Percentiles rank a stretch among this genome's conserved stretches.
Evolutionary conservation across 2,888 invertebrate genomes (phyloP).

Genomic region (Subacronicta megacephala): DNA sequence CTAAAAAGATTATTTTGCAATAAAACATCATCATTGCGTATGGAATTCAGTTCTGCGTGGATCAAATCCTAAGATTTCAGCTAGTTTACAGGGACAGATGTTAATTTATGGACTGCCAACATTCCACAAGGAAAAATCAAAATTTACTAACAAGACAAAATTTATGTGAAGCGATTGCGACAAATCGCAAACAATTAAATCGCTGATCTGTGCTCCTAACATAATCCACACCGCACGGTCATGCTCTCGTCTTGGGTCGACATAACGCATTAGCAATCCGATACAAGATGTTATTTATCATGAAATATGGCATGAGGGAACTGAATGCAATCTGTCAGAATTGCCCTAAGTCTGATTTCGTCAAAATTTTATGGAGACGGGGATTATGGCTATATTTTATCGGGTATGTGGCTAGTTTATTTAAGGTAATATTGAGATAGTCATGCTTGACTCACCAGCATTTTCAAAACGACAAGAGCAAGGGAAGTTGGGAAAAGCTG

Average conservation of each 20-base stretch:
- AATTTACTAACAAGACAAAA: background rate
- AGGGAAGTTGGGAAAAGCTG: no score
- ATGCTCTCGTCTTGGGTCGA: slow-evolving; percentile 43
- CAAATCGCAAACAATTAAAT: slow-evolving; percentile 22
- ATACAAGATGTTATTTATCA: slow-evolving; percentile 64
- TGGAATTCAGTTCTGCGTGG: no score
- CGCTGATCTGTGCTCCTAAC: slow-evolving; percentile 12
- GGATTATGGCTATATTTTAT: slow-evolving; percentile 11
- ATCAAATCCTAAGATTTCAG: no score
- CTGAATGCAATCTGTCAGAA: slow-evolving; percentile 43
- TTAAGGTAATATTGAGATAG: background rate
- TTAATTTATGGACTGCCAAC: no score
- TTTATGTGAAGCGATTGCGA: slow-evolving; percentile 5
- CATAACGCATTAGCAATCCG: slow-evolving; percentile 63
- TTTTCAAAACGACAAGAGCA: no score
- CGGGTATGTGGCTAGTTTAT: background rate
- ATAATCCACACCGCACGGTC: slow-evolving; percentile 24
- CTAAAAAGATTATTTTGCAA: no score
- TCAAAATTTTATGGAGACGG: slow-evolving; percentile 40
- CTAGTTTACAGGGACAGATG: no score
- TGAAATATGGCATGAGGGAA: slow-evolving; percentile 55
- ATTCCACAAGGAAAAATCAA: no score
- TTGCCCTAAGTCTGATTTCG: slow-evolving; percentile 36
- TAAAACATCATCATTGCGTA: no score
- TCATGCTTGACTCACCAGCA: no score